These are phyloP conservation scores for Ophonus ardosiacus DNA, from an alignment of 2,888 invertebrate genomes.

Conservation along the genomic window DNA sequence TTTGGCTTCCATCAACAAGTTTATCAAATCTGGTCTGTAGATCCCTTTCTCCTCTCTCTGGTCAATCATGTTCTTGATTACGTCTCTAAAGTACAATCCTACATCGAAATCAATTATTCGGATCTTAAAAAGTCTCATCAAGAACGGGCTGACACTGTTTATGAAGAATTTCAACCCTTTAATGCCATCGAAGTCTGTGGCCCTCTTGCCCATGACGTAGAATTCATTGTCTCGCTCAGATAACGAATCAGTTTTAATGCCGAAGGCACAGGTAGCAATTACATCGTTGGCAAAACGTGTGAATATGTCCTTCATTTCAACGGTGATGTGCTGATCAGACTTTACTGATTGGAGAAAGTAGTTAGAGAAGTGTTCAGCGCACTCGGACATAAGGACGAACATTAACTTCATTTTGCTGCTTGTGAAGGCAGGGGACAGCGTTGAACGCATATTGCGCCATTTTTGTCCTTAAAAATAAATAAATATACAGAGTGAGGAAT, in stretches of 20 bases:
- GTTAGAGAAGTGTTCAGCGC: conserved; percentile 70
- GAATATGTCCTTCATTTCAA: conserved; percentile 70
- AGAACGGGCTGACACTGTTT: conserved; percentile 7
- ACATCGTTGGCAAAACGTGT: conserved; percentile 69
- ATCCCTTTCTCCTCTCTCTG: conserved; percentile 52
- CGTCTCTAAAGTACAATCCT: conserved; percentile 35
- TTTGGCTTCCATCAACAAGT: conserved; percentile 77
- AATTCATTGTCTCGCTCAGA: conserved; percentile 71
- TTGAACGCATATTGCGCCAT: conserved; percentile 77
- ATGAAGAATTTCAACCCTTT: conserved; percentile 52
- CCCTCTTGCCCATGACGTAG: conserved; percentile 69
- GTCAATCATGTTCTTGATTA: conserved; percentile 53
- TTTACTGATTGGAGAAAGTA: conserved; percentile 66
- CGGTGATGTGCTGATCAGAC: conserved; percentile 49
- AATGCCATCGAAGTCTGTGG: conserved; percentile 65
- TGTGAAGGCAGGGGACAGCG: conserved; percentile 70
- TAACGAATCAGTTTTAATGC: conserved; percentile 71
- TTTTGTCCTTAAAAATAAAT: conserved; percentile 73
- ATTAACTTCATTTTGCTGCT: conserved; percentile 78
- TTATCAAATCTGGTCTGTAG: conserved; percentile 73
- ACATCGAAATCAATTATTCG: conserved; percentile 12
- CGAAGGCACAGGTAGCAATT: conserved; percentile 72
- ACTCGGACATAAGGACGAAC: conserved; percentile 75
- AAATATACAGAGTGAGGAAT: no score
- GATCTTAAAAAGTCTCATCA: not conserved